phyloP scores from a whole-genome alignment of 2,797 vertebrate species.

The Leptoclinus maculatus region DNA sequence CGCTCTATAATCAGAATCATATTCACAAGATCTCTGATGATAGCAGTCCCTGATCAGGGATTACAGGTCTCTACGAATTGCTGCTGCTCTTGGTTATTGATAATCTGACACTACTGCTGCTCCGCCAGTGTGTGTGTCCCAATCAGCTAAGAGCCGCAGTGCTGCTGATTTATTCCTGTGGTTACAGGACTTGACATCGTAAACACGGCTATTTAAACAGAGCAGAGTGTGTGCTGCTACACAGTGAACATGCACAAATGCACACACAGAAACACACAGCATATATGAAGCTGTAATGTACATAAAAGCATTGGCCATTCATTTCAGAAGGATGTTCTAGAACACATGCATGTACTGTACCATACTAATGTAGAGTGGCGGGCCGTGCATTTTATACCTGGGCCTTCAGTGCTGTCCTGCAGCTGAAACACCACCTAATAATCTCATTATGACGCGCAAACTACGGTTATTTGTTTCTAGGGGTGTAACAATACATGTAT shows the following conservation, averaged over 20 bases:
- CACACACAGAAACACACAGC: slow-evolving; percentile 2
- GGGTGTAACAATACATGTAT: too few relatives aligned
- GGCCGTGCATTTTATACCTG: too few relatives aligned
- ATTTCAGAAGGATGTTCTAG: neutral
- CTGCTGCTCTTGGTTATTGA: slow-evolving; percentile 43
- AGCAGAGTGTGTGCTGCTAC: slow-evolving; percentile 27
- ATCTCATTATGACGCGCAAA: too few relatives aligned
- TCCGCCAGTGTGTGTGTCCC: slow-evolving; percentile 20
- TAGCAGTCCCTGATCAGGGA: neutral
- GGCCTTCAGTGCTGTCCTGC: too few relatives aligned
- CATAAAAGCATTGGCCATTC: neutral
- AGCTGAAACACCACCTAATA: too few relatives aligned
- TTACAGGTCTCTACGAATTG: slow-evolving; percentile 6
- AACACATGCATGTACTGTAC: neutral
- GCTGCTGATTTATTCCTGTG: slow-evolving; percentile 52
- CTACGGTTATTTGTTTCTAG: too few relatives aligned
- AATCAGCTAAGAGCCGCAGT: slow-evolving; percentile 61
- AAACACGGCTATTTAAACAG: slow-evolving; percentile 49
- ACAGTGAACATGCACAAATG: slow-evolving; percentile 18
- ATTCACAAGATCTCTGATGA: slow-evolving; percentile 7
- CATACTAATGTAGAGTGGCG: neutral
- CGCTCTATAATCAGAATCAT: slow-evolving; percentile 13
- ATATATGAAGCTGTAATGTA: slow-evolving; percentile 3
- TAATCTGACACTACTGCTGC: slow-evolving; percentile 4
- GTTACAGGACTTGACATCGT: slow-evolving; percentile 48